Evolutionary conservation across 2,797 vertebrate species (phyloP).

Genomic region (Podarcis siculus): DNA sequence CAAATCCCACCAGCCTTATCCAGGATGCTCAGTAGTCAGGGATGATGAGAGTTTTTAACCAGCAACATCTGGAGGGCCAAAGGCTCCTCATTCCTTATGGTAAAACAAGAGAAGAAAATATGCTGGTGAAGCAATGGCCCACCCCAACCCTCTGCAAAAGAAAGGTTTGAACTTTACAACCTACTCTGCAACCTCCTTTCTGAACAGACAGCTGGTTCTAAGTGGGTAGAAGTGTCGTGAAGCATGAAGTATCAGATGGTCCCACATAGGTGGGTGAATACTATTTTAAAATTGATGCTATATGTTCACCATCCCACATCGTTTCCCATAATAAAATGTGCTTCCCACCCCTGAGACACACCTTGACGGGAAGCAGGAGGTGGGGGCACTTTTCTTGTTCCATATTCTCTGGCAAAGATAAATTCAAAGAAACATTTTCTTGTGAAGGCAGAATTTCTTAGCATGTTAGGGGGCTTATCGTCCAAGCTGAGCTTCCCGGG

Average conservation of each 20-base stretch:
- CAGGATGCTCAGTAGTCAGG: too few relatives aligned
- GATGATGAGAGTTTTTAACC: too few relatives aligned
- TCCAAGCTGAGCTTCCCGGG: constrained; percentile 28
- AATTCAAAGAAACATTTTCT: constrained; percentile 39
- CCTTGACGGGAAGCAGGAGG: not conserved
- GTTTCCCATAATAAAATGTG: constrained; percentile 3
- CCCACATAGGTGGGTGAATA: not conserved
- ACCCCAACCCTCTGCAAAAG: not conserved
- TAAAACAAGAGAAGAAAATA: not conserved
- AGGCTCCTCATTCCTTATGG: too few relatives aligned
- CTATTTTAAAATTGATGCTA: not conserved
- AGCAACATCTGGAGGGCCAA: too few relatives aligned
- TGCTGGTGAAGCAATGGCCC: constrained; percentile 7
- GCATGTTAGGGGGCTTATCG: constrained; percentile 32
- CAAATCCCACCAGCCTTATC: too few relatives aligned
- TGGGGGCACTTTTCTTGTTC: constrained; percentile 1
- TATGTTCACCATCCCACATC: not conserved
- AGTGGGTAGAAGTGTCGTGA: not conserved
- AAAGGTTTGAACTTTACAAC: not conserved
- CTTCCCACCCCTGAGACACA: not conserved
- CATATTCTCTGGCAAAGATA: constrained; percentile 27
- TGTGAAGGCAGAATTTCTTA: constrained; percentile 44
- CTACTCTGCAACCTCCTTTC: not conserved
- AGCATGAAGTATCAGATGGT: not conserved
- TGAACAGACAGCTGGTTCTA: not conserved